Percentiles rank a stretch among this genome's conserved stretches.
phyloP scores from a whole-genome alignment of 2,888 invertebrate genomes.

The Harpagoxenus sublaevis region DNA sequence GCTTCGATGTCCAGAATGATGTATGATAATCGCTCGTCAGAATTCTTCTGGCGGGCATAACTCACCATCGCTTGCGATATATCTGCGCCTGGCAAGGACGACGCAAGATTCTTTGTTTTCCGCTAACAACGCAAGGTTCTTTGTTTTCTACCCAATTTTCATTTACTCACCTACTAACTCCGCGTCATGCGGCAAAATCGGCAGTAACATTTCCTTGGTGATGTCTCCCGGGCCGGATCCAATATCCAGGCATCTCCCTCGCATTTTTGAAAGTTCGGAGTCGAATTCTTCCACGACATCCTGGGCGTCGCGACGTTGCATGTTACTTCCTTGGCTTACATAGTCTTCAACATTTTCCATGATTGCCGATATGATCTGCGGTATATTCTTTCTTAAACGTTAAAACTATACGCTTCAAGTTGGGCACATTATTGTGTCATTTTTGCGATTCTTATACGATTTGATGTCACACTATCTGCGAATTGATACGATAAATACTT shows the following conservation, averaged over 20 bases:
- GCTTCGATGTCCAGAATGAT: constrained; percentile 88
- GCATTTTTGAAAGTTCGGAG: constrained; percentile 82
- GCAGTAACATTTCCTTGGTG: constrained; percentile 89
- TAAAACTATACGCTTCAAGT: not conserved
- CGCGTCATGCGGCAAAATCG: constrained; percentile 88
- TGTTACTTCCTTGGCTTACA: constrained; percentile 88
- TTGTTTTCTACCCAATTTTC: not conserved
- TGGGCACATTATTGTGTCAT: not conserved
- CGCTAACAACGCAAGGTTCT: not conserved
- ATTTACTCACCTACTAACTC: constrained; percentile 80
- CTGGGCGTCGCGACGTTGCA: constrained; percentile 90
- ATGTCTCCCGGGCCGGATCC: constrained; percentile 93
- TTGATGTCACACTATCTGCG: not conserved
- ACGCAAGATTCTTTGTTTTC: not conserved
- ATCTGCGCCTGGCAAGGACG: constrained; percentile 89
- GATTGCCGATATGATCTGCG: not conserved
- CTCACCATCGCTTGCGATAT: constrained; percentile 91
- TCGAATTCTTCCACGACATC: constrained; percentile 89
- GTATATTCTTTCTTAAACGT: not conserved
- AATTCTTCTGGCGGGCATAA: constrained; percentile 88
- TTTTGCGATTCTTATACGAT: not conserved
- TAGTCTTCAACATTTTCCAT: constrained; percentile 86
- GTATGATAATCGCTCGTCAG: constrained; percentile 86
- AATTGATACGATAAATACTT: not conserved
- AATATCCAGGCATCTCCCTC: constrained; percentile 88